phyloP scores from a whole-genome alignment of 2,797 vertebrate species.

The Trachops cirrhosus region DNA sequence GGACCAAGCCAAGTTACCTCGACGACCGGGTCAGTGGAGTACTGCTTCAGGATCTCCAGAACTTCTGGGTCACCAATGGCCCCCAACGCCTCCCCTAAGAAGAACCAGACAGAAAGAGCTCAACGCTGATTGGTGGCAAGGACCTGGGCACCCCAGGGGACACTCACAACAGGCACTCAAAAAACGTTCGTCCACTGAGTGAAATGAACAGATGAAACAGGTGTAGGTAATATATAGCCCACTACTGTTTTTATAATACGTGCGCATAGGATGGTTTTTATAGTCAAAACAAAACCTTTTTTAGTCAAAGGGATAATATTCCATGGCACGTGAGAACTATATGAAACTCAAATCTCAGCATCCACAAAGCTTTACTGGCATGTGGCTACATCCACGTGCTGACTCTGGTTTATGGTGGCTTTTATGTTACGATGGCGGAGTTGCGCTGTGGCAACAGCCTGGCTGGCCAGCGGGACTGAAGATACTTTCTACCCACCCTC shows the following conservation, averaged over 20 bases:
- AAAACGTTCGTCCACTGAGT: fast-evolving
- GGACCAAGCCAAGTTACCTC: conserved; percentile 85
- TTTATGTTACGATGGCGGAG: fast-evolving
- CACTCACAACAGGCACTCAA: not conserved
- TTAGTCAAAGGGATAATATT: not conserved
- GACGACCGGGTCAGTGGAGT: conserved; percentile 88
- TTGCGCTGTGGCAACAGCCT: not conserved
- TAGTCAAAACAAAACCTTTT: not conserved
- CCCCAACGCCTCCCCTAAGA: conserved; percentile 93
- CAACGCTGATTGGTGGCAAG: not conserved
- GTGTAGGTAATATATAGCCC: not conserved
- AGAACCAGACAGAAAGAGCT: not conserved
- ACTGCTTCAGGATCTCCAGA: conserved; percentile 89
- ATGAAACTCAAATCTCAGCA: not conserved
- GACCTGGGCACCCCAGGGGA: no score
- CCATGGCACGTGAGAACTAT: not conserved
- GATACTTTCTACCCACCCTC: not conserved
- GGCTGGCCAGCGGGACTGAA: not conserved
- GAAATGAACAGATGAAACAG: not conserved
- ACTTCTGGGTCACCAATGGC: conserved; percentile 91
- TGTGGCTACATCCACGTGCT: fast-evolving
- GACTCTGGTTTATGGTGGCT: fast-evolving
- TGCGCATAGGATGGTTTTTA: not conserved
- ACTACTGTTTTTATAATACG: not conserved
- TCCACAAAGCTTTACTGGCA: not conserved